Evolutionary conservation across 2,888 invertebrate genomes (phyloP).

Genomic region (Hermodice carunculata): DNA sequence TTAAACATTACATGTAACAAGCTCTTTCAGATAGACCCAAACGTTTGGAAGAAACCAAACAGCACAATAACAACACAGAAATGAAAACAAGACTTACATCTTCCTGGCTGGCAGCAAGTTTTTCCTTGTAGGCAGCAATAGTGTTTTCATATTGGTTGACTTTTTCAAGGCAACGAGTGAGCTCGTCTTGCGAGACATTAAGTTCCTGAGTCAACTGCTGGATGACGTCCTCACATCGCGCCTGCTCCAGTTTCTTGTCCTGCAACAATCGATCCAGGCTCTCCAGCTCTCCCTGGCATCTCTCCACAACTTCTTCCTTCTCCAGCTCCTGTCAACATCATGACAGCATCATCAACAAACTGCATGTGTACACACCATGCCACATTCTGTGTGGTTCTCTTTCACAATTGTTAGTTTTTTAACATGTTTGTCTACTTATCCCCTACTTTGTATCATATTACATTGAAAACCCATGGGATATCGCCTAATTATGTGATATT

Average conservation of each 20-base stretch:
- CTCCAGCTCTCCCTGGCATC: conserved; percentile 54
- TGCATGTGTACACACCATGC: too few relatives aligned
- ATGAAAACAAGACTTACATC: conserved; percentile 48
- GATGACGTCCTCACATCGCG: conserved; percentile 62
- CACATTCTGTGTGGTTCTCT: too few relatives aligned
- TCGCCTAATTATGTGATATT: too few relatives aligned
- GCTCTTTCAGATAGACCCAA: too few relatives aligned
- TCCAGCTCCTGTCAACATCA: conserved; percentile 49
- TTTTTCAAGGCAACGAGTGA: conserved; percentile 53
- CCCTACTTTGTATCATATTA: too few relatives aligned
- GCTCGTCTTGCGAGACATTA: conserved; percentile 57
- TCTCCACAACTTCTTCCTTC: conserved; percentile 54
- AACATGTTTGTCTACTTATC: too few relatives aligned
- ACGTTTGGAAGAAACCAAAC: too few relatives aligned
- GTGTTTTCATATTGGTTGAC: conserved; percentile 55
- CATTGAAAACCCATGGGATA: too few relatives aligned
- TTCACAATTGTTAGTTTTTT: too few relatives aligned
- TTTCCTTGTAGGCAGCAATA: conserved; percentile 53
- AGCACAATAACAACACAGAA: too few relatives aligned
- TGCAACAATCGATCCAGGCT: conserved; percentile 54
- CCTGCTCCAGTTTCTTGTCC: conserved; percentile 57
- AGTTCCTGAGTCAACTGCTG: conserved; percentile 64
- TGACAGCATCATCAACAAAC: neutral
- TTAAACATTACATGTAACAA: too few relatives aligned
- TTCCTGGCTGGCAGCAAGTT: conserved; percentile 51